Base-by-base conservation (phyloP, 2,888 invertebrate species). In the Drosophila lutescens region DNA sequence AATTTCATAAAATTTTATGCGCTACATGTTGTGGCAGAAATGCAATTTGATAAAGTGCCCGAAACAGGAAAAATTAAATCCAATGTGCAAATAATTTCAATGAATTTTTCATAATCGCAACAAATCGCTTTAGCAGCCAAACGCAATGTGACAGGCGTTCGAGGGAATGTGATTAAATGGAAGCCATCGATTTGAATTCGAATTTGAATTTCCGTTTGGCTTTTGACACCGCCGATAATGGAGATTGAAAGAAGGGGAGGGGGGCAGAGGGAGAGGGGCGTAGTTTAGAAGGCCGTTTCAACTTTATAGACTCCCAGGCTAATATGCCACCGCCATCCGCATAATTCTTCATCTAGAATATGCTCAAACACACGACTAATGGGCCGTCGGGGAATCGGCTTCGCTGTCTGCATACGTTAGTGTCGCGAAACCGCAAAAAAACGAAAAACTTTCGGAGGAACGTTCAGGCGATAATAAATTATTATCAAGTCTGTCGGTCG, bases 321-420 rank as follows among this genome's bases (percentile, higher is more conserved):
- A 62, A 43, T 54, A 43, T 53, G 59, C 40, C 55, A 34, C 17
- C 44, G 43, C 36, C 50, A 57, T 77, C 83, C 70, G 80, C 86
- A 79, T 79, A 88, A 84, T 82, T 88, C 84, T 87, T 88, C 86
- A 86, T 88, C 78, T 78, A 76, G 77, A 82, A 78, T 79, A 75
- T 78, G 80, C 74, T 78, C 86, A 73, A 88, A 71, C 84, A 77
- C 71, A 74, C 74, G 76, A 79, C 89, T 89, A 88, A 89, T 89
- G 89, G 86, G 77, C 75, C 89, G 71, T 77, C 54, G 58, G 88
- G 85, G 88, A 78, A 74, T 83, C 74, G 30, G 62, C 49, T 36
- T 44, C 46, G 38, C 32, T 49, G 71, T 70, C 73, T 72, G 55
- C 73, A 72, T 72, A 71, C 46, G 70, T 71, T 73, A 72, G 72